Base-by-base conservation (phyloP, 2,113 vertebrate species). In the Gobio gobio region DNA sequence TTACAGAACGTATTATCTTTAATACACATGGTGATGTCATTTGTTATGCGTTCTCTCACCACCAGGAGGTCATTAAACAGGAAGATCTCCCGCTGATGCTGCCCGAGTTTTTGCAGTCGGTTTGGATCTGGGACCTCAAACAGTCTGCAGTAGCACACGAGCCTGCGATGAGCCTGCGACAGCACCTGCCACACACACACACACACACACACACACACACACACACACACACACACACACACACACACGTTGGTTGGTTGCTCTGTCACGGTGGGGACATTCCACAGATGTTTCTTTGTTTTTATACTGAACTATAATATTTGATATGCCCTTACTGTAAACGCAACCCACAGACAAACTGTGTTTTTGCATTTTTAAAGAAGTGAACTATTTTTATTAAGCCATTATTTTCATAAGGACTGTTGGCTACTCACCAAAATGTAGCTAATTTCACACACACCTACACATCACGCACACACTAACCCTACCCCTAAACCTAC, bases 51-150 rank as follows among this genome's bases (percentile, higher is more conserved):
- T 10, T 24, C 22, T 45, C 96, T 1, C 94, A 97, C 98, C 98
- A 99, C 98, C 2, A 99, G 94, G n/a, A 99, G 97, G 91, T 99
- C 98, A 18, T 99, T 99, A 90, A 99, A 99, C 86, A 99, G 96
- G 95, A 99, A 99, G 95, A 99, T 99, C 93, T 99, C 98, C 90
- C 98, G 93, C 94, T 99, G 98, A 91, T 99, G 98, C 88, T 99
- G 93, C 36, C 98, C 98, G n/a, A 99, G 95, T 85, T 98, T 99
- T 93, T 99, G 98, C 29, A 97, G 96, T 92, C 98, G 98, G 90
- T 97, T 99, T 84, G 98, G 97, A 88, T 99, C 98, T 78, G 98
- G 98, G 82, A 99, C 98, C 94, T 99, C 97, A 91, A 99, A 99
- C 83, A 99, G 95, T 76, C 98, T 95, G 84, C 98, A 99, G 94